Evolutionary conservation across 2,797 vertebrate species (phyloP).

Genomic region (Tamandua tetradactyla): DNA sequence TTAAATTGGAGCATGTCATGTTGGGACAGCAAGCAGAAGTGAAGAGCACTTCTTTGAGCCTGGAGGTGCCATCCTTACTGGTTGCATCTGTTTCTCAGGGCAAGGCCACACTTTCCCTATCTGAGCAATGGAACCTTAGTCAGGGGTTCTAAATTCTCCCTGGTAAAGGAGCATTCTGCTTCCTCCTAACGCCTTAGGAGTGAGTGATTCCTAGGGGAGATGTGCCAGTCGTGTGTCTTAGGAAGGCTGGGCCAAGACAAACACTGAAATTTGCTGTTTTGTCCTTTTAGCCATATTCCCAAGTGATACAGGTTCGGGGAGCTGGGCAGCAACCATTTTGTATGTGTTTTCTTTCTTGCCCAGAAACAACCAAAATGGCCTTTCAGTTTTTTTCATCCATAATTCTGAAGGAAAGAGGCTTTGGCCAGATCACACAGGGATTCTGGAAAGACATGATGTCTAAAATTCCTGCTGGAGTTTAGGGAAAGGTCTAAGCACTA

Average conservation of each 20-base stretch:
- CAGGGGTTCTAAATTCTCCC: neutral
- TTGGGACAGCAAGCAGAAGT: neutral
- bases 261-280: neutral
- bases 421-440: neutral
- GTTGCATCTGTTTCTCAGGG: neutral
- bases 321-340: neutral
- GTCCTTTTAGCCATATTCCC: neutral
- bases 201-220: neutral
- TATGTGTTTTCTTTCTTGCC: neutral
- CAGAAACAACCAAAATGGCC: neutral
- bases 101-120: neutral
- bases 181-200: neutral
- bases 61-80: neutral
- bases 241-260: neutral
- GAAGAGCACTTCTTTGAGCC: neutral
- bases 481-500: neutral
- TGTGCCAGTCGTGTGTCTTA: neutral
- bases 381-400: neutral
- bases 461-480: neutral
- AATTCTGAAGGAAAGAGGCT: neutral
- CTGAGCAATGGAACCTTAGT: neutral
- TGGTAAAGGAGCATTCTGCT: neutral
- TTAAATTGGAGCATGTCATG: neutral
- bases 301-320: neutral
- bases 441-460: neutral